Evolutionary conservation across 2,888 invertebrate species (phyloP), one percentile per base, ranked within the genome.

Genomic region (Globia sparganii): DNA sequence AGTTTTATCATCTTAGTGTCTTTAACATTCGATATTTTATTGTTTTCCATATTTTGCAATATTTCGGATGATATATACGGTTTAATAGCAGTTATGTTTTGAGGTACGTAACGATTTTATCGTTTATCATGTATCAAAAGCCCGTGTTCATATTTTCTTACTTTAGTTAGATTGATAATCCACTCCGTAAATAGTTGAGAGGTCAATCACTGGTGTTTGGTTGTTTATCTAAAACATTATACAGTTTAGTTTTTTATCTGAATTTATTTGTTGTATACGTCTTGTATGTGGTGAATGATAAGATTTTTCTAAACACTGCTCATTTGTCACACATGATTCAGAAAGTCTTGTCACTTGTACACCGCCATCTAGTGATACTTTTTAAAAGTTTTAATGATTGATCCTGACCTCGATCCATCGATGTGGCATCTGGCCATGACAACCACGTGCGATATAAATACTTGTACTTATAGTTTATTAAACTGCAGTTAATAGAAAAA

Each of bases 151-250:
- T 88, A 91, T 79, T 89, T 89, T 79, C 94, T 91, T 3, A 94
- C 89, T 49, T 81, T 83, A 9, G 90, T 81, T 83, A 11, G 90
- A 83, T 58, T 87, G 83, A 49, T 95, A 91, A 77, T 94, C 91
- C 6, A 93, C 91, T 72, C 95, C 94, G 61, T 95, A 95, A 75
- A 95, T 90, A 28, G 92, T 93, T 31, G 95, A 95, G 18, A 95
- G 88, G 85, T 95, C 95, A 62, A 95, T 77, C 21, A 93, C 69
- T 4, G 95, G 95, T 5, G 95, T 95, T 92, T 95, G 94, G 40
- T 91, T 91, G 81, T 95, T 95, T 46, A 95, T 92, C 95, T 95
- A 84, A 5, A 84, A 67, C 0, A 69, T 13, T 53, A 34, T 34
- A 58, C 4, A 56, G 56, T n/a, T 56, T n/a, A 49, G 4, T 43